Base-by-base conservation (phyloP, 2,113 vertebrate species). In the Saccopteryx bilineata region DNA sequence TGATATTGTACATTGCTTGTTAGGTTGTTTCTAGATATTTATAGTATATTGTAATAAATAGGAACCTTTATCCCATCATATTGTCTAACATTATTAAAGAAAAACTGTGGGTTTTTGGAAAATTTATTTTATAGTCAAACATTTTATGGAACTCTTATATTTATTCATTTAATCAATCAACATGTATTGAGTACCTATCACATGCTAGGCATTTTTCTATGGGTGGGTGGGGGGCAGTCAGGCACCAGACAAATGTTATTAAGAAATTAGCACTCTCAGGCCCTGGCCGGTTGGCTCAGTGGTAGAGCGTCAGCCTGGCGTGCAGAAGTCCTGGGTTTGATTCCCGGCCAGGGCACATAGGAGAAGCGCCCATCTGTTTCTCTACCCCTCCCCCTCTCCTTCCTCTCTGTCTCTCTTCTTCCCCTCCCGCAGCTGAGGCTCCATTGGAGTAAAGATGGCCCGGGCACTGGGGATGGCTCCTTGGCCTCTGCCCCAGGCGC, bases 1-100 rank as follows among this genome's bases (percentile, higher is more conserved):
- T n/a, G 31, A 74, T 46, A 33, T 80, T 87, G 7, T 76, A 89
- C 2, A 83, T n/a, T 83, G 14, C 39, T 88, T 71, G 9, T 65
- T 85, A 81, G 54, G 87, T 68, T 79, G 75, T 66, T 52, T 96
- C 50, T 90, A 90, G 24, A 72, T 87, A 82, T 85, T 91, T 82
- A 56, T 19, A 50, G 7, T 74, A 15, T 50, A 5, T 80, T 89
- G 14, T 60, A 68, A 88, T 87, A 87, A 87, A 84, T 4, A 81
- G 60, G 33, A 81, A 89, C 63, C 21, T 85, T 80, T 79, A 84
- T 87, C 61, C 56, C 39, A 48, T 87, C 21, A 74, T n/a, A 78
- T 66, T 79, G 33, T 33, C 46, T 87, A 82, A 87, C 26, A 94
- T 24, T 11, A 39, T 66, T 86, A 71, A 79, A 79, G 48, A 58